Evolutionary conservation across 2,888 invertebrate genomes (phyloP).

Genomic region (Caenorhabditis macrosperma): DNA sequence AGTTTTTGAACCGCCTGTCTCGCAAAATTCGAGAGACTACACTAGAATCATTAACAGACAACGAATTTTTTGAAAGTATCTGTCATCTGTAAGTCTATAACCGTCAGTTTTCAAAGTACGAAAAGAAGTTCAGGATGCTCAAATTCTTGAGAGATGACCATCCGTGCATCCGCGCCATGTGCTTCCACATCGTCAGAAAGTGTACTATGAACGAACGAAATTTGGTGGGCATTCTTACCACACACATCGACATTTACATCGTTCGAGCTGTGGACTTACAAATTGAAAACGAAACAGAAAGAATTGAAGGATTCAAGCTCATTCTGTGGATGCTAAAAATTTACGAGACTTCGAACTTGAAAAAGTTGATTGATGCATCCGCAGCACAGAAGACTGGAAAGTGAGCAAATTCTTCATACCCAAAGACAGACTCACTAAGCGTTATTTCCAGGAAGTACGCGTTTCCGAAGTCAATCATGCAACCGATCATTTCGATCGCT

Average conservation of each 20-base stretch:
- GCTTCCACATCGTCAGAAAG: constrained; percentile 64
- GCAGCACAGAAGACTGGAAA: constrained; percentile 57
- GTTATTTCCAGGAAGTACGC: constrained; percentile 59
- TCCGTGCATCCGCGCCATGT: constrained; percentile 68
- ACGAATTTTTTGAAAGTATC: constrained; percentile 60
- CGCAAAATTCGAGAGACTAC: constrained; percentile 38
- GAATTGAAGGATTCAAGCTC: constrained; percentile 92
- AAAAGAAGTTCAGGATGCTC: constrained; percentile 18
- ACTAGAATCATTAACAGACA: constrained; percentile 42
- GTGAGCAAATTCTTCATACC: constrained; percentile 35
- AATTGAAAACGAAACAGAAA: constrained; percentile 88
- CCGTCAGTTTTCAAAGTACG: neutral
- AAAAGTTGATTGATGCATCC: constrained; percentile 61
- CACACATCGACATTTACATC: constrained; percentile 68
- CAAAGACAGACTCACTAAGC: neutral
- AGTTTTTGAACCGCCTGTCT: constrained; percentile 54
- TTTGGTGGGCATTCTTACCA: constrained; percentile 63
- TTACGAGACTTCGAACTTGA: constrained; percentile 65
- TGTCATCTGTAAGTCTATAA: constrained; percentile 49
- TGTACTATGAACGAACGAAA: constrained; percentile 61
- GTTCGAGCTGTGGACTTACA: constrained; percentile 90
- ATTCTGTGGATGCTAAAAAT: constrained; percentile 85
- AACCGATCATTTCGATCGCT: constrained; percentile 71
- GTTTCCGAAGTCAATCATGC: constrained; percentile 71
- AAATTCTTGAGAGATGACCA: constrained; percentile 67